Conservation (phyloP, 2,113 vertebrate genomes). For the Paracanthobrama guichenoti region DNA sequence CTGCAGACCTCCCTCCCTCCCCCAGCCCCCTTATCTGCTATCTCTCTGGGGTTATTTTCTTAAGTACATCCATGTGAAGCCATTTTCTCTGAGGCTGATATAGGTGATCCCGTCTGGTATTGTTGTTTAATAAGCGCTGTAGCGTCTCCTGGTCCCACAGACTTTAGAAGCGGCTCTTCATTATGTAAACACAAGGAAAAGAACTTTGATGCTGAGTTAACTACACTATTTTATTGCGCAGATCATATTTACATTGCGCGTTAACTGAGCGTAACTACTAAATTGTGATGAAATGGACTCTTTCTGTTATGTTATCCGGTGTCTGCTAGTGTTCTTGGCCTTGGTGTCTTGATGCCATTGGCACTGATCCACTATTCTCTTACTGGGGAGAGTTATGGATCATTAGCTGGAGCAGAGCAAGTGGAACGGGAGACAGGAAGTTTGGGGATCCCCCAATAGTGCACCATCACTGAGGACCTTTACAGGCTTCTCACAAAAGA, state of each 20-base stretch:
- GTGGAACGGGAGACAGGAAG: conserved; percentile 20
- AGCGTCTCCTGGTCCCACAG: neutral
- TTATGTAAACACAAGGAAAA: neutral
- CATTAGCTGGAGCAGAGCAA: conserved; percentile 24
- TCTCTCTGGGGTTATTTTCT: conserved; percentile 31
- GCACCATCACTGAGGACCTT: conserved; percentile 56
- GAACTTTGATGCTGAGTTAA: conserved; percentile 11
- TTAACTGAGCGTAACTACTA: neutral
- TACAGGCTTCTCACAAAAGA: conserved; percentile 15
- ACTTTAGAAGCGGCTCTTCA: neutral
- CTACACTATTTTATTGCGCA: neutral
- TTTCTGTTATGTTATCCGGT: conserved; percentile 4
- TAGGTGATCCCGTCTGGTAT: neutral
- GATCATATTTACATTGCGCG: neutral
- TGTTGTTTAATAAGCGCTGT: conserved; percentile 1
- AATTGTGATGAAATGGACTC: neutral
- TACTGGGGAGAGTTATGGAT: conserved; percentile 20
- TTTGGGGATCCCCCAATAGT: conserved; percentile 30
- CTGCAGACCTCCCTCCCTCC: conserved; percentile 17
- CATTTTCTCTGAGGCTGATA: conserved; percentile 31
- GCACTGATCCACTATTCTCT: conserved; percentile 28
- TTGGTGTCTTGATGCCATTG: conserved; percentile 12
- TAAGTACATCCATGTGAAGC: conserved; percentile 44
- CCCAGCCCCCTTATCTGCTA: conserved; percentile 30
- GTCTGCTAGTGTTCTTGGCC: conserved; percentile 29